Conservation (phyloP, 2,797 vertebrate genomes). For the Coilia nasus region DNA sequence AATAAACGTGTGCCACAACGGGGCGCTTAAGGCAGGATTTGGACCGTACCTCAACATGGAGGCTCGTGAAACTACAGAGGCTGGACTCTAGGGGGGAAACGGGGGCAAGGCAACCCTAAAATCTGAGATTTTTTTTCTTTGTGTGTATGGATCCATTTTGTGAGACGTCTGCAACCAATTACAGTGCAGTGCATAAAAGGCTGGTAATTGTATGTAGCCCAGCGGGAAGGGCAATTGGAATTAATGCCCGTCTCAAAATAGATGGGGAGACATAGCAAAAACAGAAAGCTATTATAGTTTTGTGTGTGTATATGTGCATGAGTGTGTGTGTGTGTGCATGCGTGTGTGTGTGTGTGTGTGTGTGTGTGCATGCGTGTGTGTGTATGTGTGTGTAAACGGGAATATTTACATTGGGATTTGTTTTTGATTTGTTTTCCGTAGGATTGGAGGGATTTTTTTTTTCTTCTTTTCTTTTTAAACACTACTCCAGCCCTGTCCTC, state of each 20-base stretch:
- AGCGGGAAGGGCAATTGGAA: conserved; percentile 66
- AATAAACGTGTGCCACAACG: neutral
- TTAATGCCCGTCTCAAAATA: conserved; percentile 66
- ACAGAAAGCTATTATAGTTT: conserved; percentile 40
- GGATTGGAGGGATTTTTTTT: neutral
- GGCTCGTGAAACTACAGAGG: neutral
- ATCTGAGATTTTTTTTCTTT: conserved; percentile 52
- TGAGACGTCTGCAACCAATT: conserved; percentile 75
- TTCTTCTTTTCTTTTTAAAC: neutral
- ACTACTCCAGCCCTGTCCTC: neutral
- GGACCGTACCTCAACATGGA: neutral
- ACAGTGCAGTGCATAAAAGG: conserved; percentile 67
- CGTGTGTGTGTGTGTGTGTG: too few relatives aligned
- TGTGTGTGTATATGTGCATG: neutral
- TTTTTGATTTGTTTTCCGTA: neutral
- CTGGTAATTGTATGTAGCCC: conserved; percentile 75
- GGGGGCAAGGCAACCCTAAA: conserved; percentile 51
- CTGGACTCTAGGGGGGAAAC: conserved; percentile 31
- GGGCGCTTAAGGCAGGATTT: neutral
- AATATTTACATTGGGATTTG: neutral
- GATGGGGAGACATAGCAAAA: conserved; percentile 45
- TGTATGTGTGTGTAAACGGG: too few relatives aligned
- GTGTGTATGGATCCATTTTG: conserved; percentile 64
- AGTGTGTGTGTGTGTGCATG: too few relatives aligned
- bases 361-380: too few relatives aligned